A percentile compares a stretch with the other conserved stretches of the same genome.
phyloP scores from a whole-genome alignment of 2,113 vertebrate species.

The Odontesthes bonariensis region DNA sequence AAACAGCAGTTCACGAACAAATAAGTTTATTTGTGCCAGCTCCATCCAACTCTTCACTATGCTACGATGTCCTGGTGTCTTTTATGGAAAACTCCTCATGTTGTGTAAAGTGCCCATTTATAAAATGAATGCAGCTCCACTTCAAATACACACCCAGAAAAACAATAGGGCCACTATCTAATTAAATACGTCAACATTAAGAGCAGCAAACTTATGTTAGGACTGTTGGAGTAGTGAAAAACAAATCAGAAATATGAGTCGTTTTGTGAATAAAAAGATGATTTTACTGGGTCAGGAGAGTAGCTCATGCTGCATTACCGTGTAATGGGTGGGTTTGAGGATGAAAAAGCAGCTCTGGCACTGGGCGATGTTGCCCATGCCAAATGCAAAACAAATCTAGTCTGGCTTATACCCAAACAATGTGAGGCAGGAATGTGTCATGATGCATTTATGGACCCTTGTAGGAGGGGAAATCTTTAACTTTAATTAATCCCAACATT shows the following conservation, averaged over 20 bases:
- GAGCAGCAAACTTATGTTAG: too few relatives aligned
- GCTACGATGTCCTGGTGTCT: not conserved
- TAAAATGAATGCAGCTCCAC: not conserved
- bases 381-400: slow-evolving; percentile 39
- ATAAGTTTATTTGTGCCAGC: too few relatives aligned
- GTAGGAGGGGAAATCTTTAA: slow-evolving; percentile 52
- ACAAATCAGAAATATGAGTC: not conserved
- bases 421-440: slow-evolving; percentile 36
- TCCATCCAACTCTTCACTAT: too few relatives aligned
- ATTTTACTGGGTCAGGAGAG: not conserved
- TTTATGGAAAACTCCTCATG: not conserved
- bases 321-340: not conserved
- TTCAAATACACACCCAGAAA: not conserved
- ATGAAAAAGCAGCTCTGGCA: slow-evolving; percentile 31
- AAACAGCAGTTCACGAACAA: too few relatives aligned
- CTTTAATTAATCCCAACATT: slow-evolving; percentile 27
- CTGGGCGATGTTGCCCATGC: not conserved
- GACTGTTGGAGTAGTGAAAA: not conserved
- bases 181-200: not conserved
- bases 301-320: not conserved
- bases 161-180: not conserved
- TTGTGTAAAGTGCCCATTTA: not conserved
- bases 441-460: slow-evolving; percentile 56
- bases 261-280: slow-evolving; percentile 3
- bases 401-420: slow-evolving; percentile 48